Conservation (phyloP, 2,113 vertebrate species). For the Burhinus bistriatus region DNA sequence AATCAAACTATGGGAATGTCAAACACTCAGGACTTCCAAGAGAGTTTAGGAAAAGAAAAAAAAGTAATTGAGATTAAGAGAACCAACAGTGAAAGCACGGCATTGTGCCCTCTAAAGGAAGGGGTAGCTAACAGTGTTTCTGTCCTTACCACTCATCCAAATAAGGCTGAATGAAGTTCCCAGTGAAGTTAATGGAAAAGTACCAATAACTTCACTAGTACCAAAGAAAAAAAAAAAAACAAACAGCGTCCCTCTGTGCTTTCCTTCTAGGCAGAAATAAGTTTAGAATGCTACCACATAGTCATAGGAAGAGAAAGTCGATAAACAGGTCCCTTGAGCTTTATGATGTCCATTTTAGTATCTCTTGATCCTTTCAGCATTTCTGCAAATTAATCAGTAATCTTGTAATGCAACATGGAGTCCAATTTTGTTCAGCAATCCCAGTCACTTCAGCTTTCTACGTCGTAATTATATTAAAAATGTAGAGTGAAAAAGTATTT, state of each 20-base stretch:
- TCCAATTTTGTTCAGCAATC: not conserved
- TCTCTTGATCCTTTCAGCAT: not conserved
- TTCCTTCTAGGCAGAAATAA: not conserved
- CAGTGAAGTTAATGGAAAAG: not conserved
- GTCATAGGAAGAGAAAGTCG: not conserved
- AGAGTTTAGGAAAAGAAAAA: not conserved
- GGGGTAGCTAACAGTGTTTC: not conserved
- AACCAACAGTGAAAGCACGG: not conserved
- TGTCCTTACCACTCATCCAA: not conserved
- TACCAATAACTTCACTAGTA: not conserved
- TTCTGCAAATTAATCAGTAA: not conserved
- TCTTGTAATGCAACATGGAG: not conserved
- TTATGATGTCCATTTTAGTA: not conserved
- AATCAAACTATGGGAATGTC: not conserved
- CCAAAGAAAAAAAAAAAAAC: not conserved
- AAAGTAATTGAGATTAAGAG: not conserved
- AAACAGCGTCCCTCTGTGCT: not conserved
- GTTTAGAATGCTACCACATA: not conserved
- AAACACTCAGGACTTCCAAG: not conserved
- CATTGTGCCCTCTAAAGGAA: not conserved
- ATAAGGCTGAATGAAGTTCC: not conserved
- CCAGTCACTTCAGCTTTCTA: not conserved
- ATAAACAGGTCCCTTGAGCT: not conserved
- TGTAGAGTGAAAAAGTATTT: not conserved
- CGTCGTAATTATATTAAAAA: constrained; percentile 37